A percentile compares a stretch with the other conserved stretches of the same genome.
These are phyloP conservation scores for Ormyrus labotus DNA, from an alignment of 2,888 invertebrate species.

Conservation along the genomic window DNA sequence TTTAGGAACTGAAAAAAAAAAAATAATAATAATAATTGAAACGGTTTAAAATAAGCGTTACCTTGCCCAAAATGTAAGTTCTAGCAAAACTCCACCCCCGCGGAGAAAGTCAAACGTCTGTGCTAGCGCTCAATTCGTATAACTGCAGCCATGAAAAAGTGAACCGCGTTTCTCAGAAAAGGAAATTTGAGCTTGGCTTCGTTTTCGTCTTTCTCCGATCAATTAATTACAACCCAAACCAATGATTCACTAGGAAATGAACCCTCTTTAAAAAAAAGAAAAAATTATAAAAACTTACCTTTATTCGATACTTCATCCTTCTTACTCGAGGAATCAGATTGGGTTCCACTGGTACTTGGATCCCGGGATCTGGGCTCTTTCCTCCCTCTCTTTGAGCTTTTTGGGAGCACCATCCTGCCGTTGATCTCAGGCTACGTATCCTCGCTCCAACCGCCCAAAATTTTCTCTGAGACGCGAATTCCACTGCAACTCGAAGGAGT, in stretches of 20 bases:
- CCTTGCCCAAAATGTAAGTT: no score
- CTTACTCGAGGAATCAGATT: conserved; percentile 90
- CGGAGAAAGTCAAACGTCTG: no score
- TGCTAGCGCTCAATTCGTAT: no score
- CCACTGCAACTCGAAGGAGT: not conserved
- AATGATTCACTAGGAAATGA: no score
- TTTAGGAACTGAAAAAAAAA: conserved; percentile 77
- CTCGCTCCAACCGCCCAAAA: not conserved
- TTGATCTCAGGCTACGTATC: not conserved
- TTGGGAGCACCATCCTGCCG: conserved; percentile 88
- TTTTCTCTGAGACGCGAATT: not conserved
- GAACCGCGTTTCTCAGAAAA: conserved; percentile 68
- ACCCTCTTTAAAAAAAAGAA: not conserved
- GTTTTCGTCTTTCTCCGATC: no score
- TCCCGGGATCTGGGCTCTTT: conserved; percentile 93
- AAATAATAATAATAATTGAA: not conserved
- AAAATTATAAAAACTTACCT: conserved; percentile 34
- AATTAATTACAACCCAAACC: no score
- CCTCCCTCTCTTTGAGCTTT: conserved; percentile 88
- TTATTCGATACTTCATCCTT: conserved; percentile 86
- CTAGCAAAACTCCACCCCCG: no score
- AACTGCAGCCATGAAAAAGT: conserved; percentile 55
- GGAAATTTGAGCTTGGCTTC: not conserved
- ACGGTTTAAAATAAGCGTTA: no score
- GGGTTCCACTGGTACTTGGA: conserved; percentile 89